A percentile compares a stretch with the other conserved stretches of the same genome.
These are phyloP conservation scores for Chirona hameri DNA, from an alignment of 2,888 invertebrate species.

Conservation along the genomic window DNA sequence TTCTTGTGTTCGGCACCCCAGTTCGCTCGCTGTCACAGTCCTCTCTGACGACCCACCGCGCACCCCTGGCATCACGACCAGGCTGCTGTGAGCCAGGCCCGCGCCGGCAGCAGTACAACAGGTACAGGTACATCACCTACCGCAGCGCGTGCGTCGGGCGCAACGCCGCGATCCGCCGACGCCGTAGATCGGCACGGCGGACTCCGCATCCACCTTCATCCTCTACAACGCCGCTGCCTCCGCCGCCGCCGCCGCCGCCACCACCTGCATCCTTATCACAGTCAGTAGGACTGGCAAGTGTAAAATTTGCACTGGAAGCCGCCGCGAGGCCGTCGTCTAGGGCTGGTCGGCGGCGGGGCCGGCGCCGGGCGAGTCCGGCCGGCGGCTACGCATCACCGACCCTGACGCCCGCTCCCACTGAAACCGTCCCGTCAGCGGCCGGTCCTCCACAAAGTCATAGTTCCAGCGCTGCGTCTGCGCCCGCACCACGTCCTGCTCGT, in stretches of 20 bases:
- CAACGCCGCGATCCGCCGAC: too few relatives aligned
- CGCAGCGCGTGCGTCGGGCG: too few relatives aligned
- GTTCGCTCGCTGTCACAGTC: neutral
- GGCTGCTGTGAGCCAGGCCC: too few relatives aligned
- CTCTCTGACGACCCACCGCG: too few relatives aligned
- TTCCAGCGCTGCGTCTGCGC: constrained; percentile 28
- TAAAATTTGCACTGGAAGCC: constrained; percentile 3
- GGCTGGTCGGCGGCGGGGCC: neutral
- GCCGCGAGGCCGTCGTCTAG: neutral
- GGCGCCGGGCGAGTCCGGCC: neutral
- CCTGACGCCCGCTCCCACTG: neutral
- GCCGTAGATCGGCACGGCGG: too few relatives aligned
- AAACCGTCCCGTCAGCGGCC: constrained; percentile 29
- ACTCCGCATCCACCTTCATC: too few relatives aligned
- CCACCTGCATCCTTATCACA: neutral
- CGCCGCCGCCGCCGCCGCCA: too few relatives aligned
- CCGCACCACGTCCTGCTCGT: neutral
- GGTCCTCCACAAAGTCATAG: constrained; percentile 24
- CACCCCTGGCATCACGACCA: too few relatives aligned
- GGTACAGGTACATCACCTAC: too few relatives aligned
- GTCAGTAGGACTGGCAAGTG: constrained; percentile 28
- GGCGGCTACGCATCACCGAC: neutral
- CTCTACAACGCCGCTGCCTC: too few relatives aligned
- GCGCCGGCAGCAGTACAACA: too few relatives aligned
- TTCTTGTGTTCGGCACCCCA: neutral